phyloP scores from a whole-genome alignment of 2,113 vertebrate genomes.

The Tachuris rubrigastra region DNA sequence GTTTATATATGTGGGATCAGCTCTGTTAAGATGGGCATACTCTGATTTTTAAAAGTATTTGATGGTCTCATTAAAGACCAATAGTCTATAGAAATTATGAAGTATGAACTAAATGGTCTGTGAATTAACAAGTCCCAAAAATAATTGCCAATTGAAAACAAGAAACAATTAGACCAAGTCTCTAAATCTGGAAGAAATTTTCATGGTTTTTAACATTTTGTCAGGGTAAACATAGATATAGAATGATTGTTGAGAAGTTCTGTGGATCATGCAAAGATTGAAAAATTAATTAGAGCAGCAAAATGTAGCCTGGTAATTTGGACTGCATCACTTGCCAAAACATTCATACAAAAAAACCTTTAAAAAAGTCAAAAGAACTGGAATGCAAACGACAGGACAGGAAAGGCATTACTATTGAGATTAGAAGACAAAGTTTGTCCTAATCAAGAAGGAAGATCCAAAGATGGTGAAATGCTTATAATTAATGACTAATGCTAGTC shows the following conservation, averaged over 20 bases:
- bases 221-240: background rate
- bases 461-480: no score
- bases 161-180: background rate
- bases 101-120: background rate
- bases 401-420: background rate
- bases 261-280: background rate
- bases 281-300: background rate
- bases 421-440: background rate
- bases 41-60: background rate
- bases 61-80: background rate
- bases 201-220: background rate
- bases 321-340: background rate
- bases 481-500: no score
- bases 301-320: background rate
- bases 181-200: background rate
- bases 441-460: background rate
- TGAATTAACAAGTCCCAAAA: background rate
- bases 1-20: background rate
- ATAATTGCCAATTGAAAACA: background rate
- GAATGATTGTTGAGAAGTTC: background rate
- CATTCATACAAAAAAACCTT: background rate
- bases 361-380: background rate
- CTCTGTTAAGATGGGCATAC: background rate
- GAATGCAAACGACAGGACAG: background rate
- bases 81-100: background rate